Base-by-base conservation (phyloP, 1,140 invertebrate species). In the Temnothorax curvispinosus region DNA sequence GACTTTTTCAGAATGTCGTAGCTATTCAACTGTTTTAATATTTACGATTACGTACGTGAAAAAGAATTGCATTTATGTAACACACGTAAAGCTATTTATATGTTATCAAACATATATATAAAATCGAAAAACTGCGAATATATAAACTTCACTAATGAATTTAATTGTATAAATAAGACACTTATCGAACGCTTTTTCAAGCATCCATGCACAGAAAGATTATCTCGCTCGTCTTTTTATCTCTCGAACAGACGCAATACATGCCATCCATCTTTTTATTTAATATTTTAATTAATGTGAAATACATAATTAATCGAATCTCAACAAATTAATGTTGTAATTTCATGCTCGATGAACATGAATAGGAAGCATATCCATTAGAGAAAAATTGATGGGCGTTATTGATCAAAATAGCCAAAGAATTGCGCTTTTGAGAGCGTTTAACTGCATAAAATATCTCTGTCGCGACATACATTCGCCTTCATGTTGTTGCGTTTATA, bases 401-500 rank as follows among this genome's bases (percentile, higher is more conserved):
- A 15, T 27, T 27, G 32, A 27, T 44, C 47, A 72, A 27, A 18
- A 72, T 15, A 50, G 3, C 1, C 27, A 32, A 18, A 5, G 3
- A 78, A 50, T 13, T 35, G 27, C 15, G 15, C 11, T 71, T 35
- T 56, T 27, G 13, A 27, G 3, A 38, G n/a, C 9, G 41, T 56
- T 41, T 38, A 44, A 15, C 32, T 67, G 32, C n/a, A 27, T 81
- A 71, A 81, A 54, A 21, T 54, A n/a, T 71, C 21, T 71, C 27
- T 15, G 62, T 38, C 77, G n/a, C 35, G 35, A 13, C 27, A 15
- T 56, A 52, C 27, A 27, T n/a, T 67, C 62, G 47, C 47, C 21
- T 81, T 81, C 41, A 69, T 54, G 44, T 7, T 18, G n/a, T 41
- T 58, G 58, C 1, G 13, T 5, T 38, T 62, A 27, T n/a, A n/a